Evolutionary conservation across 2,113 vertebrate species (phyloP), one percentile per base, ranked within the genome.

Genomic region (Heptranchias perlo): DNA sequence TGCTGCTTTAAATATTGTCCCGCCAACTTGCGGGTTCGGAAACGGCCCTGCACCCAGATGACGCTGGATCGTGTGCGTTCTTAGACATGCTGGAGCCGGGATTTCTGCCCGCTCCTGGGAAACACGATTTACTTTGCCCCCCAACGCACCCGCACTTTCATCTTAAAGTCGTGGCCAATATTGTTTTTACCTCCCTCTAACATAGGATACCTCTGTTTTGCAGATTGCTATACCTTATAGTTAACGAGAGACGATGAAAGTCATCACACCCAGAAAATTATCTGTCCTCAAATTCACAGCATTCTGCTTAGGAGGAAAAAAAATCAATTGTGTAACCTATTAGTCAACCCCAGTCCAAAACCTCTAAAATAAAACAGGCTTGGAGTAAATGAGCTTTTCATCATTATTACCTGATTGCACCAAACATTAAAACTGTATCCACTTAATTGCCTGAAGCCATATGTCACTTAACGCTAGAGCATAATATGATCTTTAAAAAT

Each of bases 351-450:
- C 16, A 52, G 23, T 49, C 94, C 39, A 95, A 95, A 95, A 16
- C 47, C 25, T 31, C 35, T 67, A 49, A 52, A 95, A 52, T 73
- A 73, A 69, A 73, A 95, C 28, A 65, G 6, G 0, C 2, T 52
- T 95, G 65, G 25, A 95, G 65, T 73, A 95, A 67, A 94, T 94
- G 62, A 73, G 39, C 44, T 14, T 49, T 49, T 31, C 23, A 69
- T 49, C 94, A 95, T 69, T 95, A 44, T 95, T 95, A 69, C 64
- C 25, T 6, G 35, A 67, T 35, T 95, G 65, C 65, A 31, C 94
- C 14, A 95, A 35, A 65, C 10, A 52, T 49, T 73, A 69, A 95
- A 69, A 16, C 44, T 69, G 64, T 28, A 73, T 35, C 65, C 47
- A 95, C 4, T 73, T 11, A 52, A 49, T 4, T 52, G 65, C 31